Base-by-base conservation (phyloP, 2,113 vertebrate species). In the Mustela lutreola region DNA sequence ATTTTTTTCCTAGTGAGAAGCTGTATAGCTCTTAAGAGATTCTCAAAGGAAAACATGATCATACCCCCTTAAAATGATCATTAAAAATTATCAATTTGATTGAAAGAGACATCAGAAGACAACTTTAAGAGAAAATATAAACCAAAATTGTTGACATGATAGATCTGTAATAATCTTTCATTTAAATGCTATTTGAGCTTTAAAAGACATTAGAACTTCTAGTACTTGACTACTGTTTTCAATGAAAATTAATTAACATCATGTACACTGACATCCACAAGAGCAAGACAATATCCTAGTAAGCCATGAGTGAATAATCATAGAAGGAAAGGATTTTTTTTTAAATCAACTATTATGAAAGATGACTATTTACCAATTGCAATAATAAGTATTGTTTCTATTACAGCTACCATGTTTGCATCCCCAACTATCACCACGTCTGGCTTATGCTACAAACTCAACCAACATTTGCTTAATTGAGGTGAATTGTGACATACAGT, bases 101-200 rank as follows among this genome's bases (percentile, higher is more conserved):
- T 70, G 39, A 92, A 65, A 96, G 39, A 14, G 67, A 85, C 4
- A 78, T 2, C 5, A 76, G 1, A 48, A 85, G 78, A 63, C 11
- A 31, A 56, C 83, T 56, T 76, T 48, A 92, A 80, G 62, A 65
- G 56, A 96, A 78, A 88, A 91, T 39, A 76, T 2, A 92, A 84
- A 21, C 3, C 33, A 82, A 12, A 56, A 19, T 58, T 39, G 94
- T 92, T 73, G 50, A 53, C 28, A 16, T 45, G 26, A 58, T 11
- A 70, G n/a, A 85, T 50, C 22, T 94, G 8, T 65, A 62, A 91
- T 65, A 48, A 94, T 42, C 33, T 62, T 91, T 78, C 24, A 3
- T 4, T 81, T 60, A 95, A 73, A 80, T 83, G 21, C 26, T 81
- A 82, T 62, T 79, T 62, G n/a, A 78, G 12, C 53, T 79, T 70